Evolutionary conservation across 2,113 vertebrate genomes (phyloP), one percentile per base, ranked within the genome.

Genomic region (Microtus ochrogaster): DNA sequence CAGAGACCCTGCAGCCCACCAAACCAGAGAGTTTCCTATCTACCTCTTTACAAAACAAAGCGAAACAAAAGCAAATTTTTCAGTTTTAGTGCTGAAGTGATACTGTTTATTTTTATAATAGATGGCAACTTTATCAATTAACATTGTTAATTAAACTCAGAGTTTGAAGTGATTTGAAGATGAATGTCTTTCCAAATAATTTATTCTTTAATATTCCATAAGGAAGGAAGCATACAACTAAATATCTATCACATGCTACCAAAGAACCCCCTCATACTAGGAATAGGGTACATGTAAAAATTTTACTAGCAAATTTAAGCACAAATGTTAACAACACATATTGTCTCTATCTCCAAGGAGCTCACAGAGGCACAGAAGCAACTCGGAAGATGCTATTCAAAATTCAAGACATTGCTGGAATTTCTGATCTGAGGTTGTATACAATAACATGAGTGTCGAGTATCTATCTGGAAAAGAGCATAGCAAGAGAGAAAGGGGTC

Each of bases 161-260:
- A 84, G 52, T 36, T 91, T 63, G 7, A 84, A 95, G 14, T 93
- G 84, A 96, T 90, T 96, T 94, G 78, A 68, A 9, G 10, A 79
- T 90, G 12, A 55, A 92, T 41, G 36, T 92, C 41, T 79, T 70
- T 94, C 95, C 76, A 92, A 65, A 16, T 84, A 84, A 94, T 76
- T 92, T 86, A 91, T 85, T 94, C 65, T 84, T 95, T 65, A 87
- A 76, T 84, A 77, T 47, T 30, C 30, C 30, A 77, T 49, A 49
- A 47, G 26, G 26, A 77, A 49, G 44, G 16, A 77, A 47, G 74
- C 41, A 76, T 13, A 76, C 74, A 76, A 76, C 5, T 47, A 30
- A 24, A 44, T 8, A 10, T 44, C 24, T 8, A 10, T 44, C 24
- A 7, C 24, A 76, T 76, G 12, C 13, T 44, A 28, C 11, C 73